Evolutionary conservation across 2,797 vertebrate species (phyloP).

Genomic region (Acanthornis magna): DNA sequence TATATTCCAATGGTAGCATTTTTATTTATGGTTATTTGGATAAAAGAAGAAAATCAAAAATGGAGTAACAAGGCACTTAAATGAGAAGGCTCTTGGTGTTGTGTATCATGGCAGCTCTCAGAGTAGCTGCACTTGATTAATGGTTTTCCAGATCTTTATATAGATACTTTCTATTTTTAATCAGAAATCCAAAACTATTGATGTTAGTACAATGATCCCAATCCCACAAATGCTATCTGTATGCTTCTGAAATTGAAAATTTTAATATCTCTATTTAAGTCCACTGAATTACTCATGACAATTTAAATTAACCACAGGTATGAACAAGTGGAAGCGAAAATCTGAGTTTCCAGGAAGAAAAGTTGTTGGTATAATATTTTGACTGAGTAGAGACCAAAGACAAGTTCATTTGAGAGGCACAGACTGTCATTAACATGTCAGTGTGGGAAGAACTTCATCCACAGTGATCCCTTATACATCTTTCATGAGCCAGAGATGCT

Average conservation of each 20-base stretch:
- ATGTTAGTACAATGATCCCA: not conserved
- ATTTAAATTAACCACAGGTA: not conserved
- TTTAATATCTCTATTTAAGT: not conserved
- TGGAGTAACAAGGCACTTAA: not conserved
- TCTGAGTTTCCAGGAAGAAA: not conserved
- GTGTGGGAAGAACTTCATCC: not conserved
- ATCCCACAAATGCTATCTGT: not conserved
- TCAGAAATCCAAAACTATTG: not conserved
- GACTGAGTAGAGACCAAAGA: not conserved
- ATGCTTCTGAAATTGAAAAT: not conserved
- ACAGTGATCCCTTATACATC: not conserved
- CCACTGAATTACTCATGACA: not conserved
- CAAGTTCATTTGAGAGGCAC: not conserved
- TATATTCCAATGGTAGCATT: not conserved
- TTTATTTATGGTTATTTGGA: not conserved
- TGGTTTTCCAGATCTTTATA: not conserved
- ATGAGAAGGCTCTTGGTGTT: not conserved
- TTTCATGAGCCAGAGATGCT: not conserved
- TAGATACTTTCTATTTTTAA: not conserved
- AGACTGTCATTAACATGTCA: not conserved
- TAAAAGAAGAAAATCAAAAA: not conserved
- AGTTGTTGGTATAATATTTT: conserved; percentile 9
- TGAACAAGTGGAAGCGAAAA: not conserved
- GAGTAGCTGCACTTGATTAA: not conserved
- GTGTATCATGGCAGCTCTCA: not conserved